phyloP scores from a whole-genome alignment of 1,140 invertebrate genomes.

The Hylyphantes graminicola region DNA sequence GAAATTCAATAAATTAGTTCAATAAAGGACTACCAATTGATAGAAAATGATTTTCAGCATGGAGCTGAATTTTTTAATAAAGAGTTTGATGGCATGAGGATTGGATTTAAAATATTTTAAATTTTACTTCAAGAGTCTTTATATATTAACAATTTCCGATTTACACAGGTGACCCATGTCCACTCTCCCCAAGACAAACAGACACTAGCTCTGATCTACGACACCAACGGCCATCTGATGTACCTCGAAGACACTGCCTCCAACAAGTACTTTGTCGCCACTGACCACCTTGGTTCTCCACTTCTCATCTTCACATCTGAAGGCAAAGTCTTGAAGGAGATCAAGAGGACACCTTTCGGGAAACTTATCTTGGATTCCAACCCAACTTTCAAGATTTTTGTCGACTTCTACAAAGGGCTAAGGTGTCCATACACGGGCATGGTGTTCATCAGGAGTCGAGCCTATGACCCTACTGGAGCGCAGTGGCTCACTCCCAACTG shows the following conservation, averaged over 20 bases:
- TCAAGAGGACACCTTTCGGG: constrained; percentile 93
- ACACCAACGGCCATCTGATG: constrained; percentile 89
- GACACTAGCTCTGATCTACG: constrained; percentile 85
- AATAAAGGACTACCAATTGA: too few relatives aligned
- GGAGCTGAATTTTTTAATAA: constrained; percentile 88
- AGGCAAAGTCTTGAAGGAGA: constrained; percentile 91
- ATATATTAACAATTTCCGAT: not conserved
- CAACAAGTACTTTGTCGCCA: constrained; percentile 91
- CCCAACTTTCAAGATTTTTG: constrained; percentile 90
- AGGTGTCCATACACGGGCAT: constrained; percentile 89
- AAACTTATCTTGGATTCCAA: constrained; percentile 95
- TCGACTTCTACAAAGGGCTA: constrained; percentile 92
- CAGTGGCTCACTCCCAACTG: constrained; percentile 95
- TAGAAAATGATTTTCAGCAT: not conserved
- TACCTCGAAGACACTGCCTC: constrained; percentile 84
- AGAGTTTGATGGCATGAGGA: constrained; percentile 79
- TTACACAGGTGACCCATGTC: constrained; percentile 79
- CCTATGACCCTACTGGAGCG: constrained; percentile 93
- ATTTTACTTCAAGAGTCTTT: not conserved
- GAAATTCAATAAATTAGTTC: too few relatives aligned
- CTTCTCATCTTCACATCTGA: constrained; percentile 95
- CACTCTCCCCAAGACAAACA: constrained; percentile 92
- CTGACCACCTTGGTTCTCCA: constrained; percentile 93
- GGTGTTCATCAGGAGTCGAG: constrained; percentile 91
- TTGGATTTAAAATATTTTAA: not conserved